A percentile compares a stretch with the other conserved stretches of the same genome.
phyloP scores from a whole-genome alignment of 2,888 invertebrate species.

The Rotaria magnacalcarata region DNA sequence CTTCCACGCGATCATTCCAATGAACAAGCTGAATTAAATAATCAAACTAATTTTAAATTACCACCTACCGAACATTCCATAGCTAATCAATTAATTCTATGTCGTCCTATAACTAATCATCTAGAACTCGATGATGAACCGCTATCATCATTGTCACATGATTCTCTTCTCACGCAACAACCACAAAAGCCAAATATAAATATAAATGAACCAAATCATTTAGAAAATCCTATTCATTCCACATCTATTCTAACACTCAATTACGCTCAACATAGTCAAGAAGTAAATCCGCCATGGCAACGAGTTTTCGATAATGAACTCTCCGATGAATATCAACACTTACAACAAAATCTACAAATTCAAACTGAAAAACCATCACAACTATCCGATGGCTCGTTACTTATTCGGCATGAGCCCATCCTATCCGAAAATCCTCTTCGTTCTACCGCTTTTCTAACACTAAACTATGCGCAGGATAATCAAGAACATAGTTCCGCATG shows the following conservation, averaged over 20 bases:
- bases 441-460: background rate
- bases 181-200: background rate
- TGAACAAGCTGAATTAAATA: background rate
- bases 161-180: background rate
- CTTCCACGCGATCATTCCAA: too few species aligned
- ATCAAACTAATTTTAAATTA: background rate
- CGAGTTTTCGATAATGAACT: background rate
- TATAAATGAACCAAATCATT: background rate
- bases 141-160: background rate
- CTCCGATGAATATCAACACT: background rate
- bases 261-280: background rate
- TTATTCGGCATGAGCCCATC: too few species aligned
- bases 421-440: background rate
- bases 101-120: background rate
- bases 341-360: background rate
- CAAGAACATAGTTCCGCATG: background rate
- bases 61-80: background rate
- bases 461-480: background rate
- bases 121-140: background rate
- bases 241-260: background rate
- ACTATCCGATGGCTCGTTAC: background rate
- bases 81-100: background rate
- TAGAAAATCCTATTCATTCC: background rate
- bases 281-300: background rate
- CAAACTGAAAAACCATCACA: background rate